Conservation (phyloP, 2,888 invertebrate species). For the Pterobdella sp. region DNA sequence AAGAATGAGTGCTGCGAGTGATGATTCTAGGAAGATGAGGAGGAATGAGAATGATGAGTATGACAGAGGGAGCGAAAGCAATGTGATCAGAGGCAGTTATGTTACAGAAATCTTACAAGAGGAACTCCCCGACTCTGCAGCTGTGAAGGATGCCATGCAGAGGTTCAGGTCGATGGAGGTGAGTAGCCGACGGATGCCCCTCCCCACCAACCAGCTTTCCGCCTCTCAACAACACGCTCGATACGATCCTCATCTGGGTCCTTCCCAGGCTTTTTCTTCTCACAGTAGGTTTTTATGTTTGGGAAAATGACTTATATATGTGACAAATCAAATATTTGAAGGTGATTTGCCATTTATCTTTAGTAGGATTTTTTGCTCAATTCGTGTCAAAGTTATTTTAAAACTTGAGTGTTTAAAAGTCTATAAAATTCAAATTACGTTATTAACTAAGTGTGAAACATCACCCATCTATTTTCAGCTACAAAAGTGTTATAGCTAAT, state of each 20-base stretch:
- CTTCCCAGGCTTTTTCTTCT: background rate
- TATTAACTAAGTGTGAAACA: too few species aligned
- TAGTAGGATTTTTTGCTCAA: too few species aligned
- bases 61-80: background rate
- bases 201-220: conserved; percentile 21
- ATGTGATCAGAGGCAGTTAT: conserved; percentile 23
- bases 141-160: conserved; percentile 25
- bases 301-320: too few species aligned
- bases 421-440: too few species aligned
- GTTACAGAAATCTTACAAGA: conserved; percentile 24
- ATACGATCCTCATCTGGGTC: conserved; percentile 11
- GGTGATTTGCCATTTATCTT: too few species aligned
- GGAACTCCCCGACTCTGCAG: conserved; percentile 24
- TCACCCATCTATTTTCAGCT: too few species aligned
- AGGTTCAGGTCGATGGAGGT: conserved; percentile 38
- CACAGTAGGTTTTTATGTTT: too few species aligned
- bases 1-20: background rate
- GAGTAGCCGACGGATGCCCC: conserved; percentile 33
- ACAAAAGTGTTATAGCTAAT: too few species aligned
- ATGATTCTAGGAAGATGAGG: background rate
- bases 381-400: too few species aligned
- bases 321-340: too few species aligned
- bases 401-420: too few species aligned
- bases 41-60: background rate
- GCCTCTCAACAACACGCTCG: background rate